These are phyloP conservation scores for Synergus gifuensis DNA, from an alignment of 2,888 invertebrate species.

Conservation along the genomic window DNA sequence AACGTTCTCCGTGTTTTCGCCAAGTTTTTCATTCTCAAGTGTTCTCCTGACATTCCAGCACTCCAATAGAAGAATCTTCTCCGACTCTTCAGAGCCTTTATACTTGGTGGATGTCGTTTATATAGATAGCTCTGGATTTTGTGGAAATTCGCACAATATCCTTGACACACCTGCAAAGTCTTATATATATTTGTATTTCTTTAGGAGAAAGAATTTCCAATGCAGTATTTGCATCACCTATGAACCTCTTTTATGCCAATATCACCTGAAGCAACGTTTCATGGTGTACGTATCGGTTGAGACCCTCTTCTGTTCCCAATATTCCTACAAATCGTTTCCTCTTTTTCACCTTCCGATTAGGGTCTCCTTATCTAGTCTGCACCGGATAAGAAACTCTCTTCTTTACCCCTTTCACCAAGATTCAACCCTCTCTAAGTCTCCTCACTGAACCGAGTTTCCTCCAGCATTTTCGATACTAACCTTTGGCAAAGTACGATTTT, in stretches of 20 bases:
- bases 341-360: slow-evolving; percentile 2
- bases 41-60: slow-evolving; percentile 52
- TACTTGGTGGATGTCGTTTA: slow-evolving; percentile 6
- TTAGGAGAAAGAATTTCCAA: not conserved
- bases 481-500: slow-evolving; percentile 7
- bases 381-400: slow-evolving; percentile 15
- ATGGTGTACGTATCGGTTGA: not conserved
- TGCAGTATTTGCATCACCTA: not conserved
- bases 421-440: slow-evolving; percentile 6
- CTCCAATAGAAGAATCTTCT: slow-evolving; percentile 43
- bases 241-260: not conserved
- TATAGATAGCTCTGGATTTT: slow-evolving; percentile 28
- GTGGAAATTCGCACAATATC: slow-evolving; percentile 6
- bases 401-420: not conserved
- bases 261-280: not conserved
- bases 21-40: slow-evolving; percentile 57
- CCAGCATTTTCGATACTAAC: slow-evolving; percentile 23
- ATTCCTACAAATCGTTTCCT: slow-evolving; percentile 11
- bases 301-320: not conserved
- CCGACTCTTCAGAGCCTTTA: slow-evolving; percentile 29
- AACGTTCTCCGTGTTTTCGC: slow-evolving; percentile 56
- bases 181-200: not conserved
- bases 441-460: slow-evolving; percentile 22
- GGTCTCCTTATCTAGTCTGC: slow-evolving; percentile 8
- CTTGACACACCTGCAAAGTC: not conserved